Conservation (phyloP, 1,140 invertebrate genomes). For the Maniola jurtina region DNA sequence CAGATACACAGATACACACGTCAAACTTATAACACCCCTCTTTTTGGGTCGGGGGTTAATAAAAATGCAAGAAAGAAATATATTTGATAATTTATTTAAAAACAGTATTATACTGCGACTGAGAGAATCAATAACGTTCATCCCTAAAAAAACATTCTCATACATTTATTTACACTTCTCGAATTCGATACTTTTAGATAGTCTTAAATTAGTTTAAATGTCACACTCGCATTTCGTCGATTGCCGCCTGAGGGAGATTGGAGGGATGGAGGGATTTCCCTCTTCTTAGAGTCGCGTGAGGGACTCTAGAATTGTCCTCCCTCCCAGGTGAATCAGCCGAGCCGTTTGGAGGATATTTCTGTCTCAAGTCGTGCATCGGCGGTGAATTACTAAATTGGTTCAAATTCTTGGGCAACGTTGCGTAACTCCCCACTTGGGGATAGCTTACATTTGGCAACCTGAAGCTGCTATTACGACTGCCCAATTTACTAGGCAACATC, state of each 20-base stretch:
- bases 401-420: slow-evolving; percentile 75
- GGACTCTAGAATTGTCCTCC: slow-evolving; percentile 47
- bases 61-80: slow-evolving; percentile 19
- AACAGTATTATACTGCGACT: slow-evolving; percentile 52
- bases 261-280: slow-evolving; percentile 58
- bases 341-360: slow-evolving; percentile 69
- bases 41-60: no score
- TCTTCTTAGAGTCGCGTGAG: slow-evolving; percentile 70
- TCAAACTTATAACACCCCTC: no score
- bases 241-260: slow-evolving; percentile 85
- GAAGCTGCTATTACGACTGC: slow-evolving; percentile 67
- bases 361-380: slow-evolving; percentile 68
- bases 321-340: slow-evolving; percentile 54
- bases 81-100: slow-evolving; percentile 54
- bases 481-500: slow-evolving; percentile 74
- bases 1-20: no score
- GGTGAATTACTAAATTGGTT: slow-evolving; percentile 71
- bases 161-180: slow-evolving; percentile 58
- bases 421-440: slow-evolving; percentile 68
- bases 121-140: slow-evolving; percentile 57
- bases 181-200: slow-evolving; percentile 18
- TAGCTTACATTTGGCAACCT: slow-evolving; percentile 65
- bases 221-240: slow-evolving; percentile 92
- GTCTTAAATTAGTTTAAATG: slow-evolving; percentile 59
- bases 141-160: slow-evolving; percentile 44